phyloP scores from a whole-genome alignment of 2,797 vertebrate species.

The Chloroceryle inda region DNA sequence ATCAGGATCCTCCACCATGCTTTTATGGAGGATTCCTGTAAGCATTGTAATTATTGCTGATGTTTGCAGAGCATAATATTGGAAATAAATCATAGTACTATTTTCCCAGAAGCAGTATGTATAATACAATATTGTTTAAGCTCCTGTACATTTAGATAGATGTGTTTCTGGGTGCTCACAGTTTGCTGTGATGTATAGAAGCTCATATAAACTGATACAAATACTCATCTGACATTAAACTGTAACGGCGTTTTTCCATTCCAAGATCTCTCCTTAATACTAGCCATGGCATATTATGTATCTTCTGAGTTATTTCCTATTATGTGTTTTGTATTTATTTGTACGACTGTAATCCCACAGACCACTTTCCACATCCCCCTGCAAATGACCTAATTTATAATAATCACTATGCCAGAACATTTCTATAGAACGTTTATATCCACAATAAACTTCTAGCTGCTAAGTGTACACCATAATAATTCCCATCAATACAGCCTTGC shows the following conservation, averaged over 20 bases:
- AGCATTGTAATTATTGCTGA: background rate
- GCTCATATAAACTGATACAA: background rate
- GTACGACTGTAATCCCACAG: background rate
- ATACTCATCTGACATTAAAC: background rate
- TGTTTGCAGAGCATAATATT: background rate
- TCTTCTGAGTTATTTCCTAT: background rate
- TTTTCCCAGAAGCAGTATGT: background rate
- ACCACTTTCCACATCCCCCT: background rate
- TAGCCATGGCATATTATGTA: background rate
- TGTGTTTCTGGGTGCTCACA: background rate
- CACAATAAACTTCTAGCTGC: background rate
- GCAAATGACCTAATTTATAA: background rate
- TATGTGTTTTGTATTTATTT: background rate
- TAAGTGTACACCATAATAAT: background rate
- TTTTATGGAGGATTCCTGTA: background rate
- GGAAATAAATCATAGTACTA: background rate
- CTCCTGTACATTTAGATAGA: background rate
- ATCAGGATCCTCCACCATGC: background rate
- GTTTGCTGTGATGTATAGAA: background rate
- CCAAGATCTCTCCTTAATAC: background rate
- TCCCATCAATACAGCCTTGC: background rate
- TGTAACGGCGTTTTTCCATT: background rate
- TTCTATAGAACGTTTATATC: background rate
- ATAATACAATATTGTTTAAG: background rate
- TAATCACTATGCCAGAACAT: background rate